These are phyloP conservation scores for human (Homo sapiens) DNA, from an alignment of 2,113 vertebrate genomes.

Conservation along the genomic window DNA sequence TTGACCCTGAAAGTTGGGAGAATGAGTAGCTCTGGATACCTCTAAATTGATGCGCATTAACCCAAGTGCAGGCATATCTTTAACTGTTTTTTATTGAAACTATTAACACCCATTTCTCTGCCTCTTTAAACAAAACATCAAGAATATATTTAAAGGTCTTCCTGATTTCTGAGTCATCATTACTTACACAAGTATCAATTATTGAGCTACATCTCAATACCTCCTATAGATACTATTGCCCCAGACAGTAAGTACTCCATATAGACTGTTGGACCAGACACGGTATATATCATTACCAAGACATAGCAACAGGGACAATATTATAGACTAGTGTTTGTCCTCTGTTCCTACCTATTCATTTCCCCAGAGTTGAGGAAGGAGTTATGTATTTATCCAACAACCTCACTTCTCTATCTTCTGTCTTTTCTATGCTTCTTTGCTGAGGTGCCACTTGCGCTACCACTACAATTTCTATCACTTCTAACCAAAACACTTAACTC, in stretches of 20 bases:
- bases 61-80: background rate
- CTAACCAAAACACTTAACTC: background rate
- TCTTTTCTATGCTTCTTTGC: background rate
- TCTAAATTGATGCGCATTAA: background rate
- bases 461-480: background rate
- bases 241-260: background rate
- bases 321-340: background rate
- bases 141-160: background rate
- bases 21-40: background rate
- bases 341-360: background rate
- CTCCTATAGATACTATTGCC: background rate
- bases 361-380: background rate
- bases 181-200: background rate
- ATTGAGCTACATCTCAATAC: background rate
- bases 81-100: background rate
- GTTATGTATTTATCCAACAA: background rate
- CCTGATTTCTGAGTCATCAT: background rate
- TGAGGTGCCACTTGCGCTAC: background rate
- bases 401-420: background rate
- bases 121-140: background rate
- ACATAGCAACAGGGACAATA: background rate
- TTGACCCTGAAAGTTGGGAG: background rate
- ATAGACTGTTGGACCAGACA: background rate
- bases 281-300: background rate
- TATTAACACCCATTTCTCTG: background rate